Evolutionary conservation across 2,797 vertebrate species (phyloP).

Genomic region (Typhlichthys subterraneus): DNA sequence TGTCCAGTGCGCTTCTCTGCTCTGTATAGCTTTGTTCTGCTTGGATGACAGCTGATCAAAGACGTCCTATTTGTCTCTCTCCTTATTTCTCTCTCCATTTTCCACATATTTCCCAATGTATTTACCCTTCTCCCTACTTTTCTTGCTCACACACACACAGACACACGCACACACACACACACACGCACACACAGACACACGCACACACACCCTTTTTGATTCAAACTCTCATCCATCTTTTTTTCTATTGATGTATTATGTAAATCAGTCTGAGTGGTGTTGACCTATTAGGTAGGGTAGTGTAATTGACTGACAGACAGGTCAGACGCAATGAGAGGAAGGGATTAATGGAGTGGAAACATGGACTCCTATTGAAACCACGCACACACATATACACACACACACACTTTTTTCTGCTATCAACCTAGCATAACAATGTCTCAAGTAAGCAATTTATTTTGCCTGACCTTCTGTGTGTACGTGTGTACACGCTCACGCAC

Average conservation of each 20-base stretch:
- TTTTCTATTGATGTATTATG: slow-evolving; percentile 60
- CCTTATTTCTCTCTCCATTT: slow-evolving; percentile 17
- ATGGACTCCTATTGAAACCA: slow-evolving; percentile 47
- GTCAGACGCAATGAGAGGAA: slow-evolving; percentile 48
- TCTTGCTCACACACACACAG: slow-evolving; percentile 16
- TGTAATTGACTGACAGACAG: slow-evolving; percentile 78
- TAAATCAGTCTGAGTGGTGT: slow-evolving; percentile 64
- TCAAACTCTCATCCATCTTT: slow-evolving; percentile 23
- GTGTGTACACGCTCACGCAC: slow-evolving; percentile 6
- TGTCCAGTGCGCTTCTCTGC: slow-evolving; percentile 5
- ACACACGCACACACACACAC: slow-evolving; percentile 17
- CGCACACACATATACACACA: slow-evolving; percentile 1
- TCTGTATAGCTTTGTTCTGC: not conserved
- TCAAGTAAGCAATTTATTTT: slow-evolving; percentile 63
- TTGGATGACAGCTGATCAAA: not conserved
- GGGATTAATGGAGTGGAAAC: slow-evolving; percentile 71
- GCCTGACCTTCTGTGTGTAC: slow-evolving; percentile 54
- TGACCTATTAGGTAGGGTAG: slow-evolving; percentile 65
- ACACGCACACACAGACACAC: slow-evolving; percentile 10
- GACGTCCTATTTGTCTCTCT: slow-evolving; percentile 28
- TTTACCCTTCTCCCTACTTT: slow-evolving; percentile 18
- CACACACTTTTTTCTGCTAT: slow-evolving; percentile 52
- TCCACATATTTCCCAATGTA: slow-evolving; percentile 8
- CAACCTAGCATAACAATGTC: slow-evolving; percentile 56
- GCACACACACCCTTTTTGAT: slow-evolving; percentile 22